Conservation (phyloP, 2,888 invertebrate genomes). For the Yponomeuta plumbellus region DNA sequence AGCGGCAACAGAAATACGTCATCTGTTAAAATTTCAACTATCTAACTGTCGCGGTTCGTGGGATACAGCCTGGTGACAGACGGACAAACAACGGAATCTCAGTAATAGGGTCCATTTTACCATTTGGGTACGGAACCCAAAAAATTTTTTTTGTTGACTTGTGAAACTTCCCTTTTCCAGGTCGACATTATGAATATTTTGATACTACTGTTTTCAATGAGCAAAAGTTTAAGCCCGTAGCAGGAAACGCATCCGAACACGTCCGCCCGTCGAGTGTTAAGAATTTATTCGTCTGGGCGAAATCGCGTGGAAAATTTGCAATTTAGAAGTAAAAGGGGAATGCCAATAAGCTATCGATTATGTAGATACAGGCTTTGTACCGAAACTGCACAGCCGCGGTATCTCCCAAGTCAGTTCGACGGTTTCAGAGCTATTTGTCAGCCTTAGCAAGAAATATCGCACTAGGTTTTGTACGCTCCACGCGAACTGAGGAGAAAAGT, state of each 20-base stretch:
- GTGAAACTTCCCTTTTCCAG: too few species aligned
- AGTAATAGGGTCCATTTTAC: too few species aligned
- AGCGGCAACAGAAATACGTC: too few species aligned
- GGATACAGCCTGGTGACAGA: too few species aligned
- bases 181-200: too few species aligned
- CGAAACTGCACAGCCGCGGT: conserved; percentile 51
- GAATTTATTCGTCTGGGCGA: conserved; percentile 68
- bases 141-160: background rate
- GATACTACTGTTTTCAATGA: background rate
- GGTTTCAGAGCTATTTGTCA: conserved; percentile 62
- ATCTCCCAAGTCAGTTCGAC: conserved; percentile 62
- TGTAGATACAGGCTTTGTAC: conserved; percentile 72
- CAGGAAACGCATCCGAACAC: conserved; percentile 2
- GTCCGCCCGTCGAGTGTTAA: conserved; percentile 42
- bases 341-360: conserved; percentile 74
- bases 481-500: background rate
- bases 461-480: conserved; percentile 30
- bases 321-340: conserved; percentile 74
- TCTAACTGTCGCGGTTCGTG: too few species aligned
- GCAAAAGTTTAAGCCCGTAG: background rate
- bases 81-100: too few species aligned
- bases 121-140: too few species aligned
- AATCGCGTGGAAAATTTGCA: conserved; percentile 76
- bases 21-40: too few species aligned
- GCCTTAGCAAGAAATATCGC: conserved; percentile 41